These are phyloP conservation scores for Hyposmocoma kahamanoa DNA, from an alignment of 1,140 invertebrate genomes.

Conservation along the genomic window DNA sequence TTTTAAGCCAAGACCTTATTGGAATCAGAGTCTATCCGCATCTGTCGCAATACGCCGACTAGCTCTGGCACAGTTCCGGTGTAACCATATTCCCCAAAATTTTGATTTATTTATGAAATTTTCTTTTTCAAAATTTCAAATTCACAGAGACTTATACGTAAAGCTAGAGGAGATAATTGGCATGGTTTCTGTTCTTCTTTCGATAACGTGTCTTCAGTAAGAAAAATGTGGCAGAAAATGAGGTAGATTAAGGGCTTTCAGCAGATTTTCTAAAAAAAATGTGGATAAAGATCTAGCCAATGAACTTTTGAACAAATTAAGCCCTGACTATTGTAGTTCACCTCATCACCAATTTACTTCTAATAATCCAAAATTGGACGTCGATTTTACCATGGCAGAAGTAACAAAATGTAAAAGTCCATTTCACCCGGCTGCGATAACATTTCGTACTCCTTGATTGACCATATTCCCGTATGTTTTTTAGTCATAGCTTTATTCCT, in stretches of 20 bases:
- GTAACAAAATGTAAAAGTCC: not conserved
- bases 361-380: not conserved
- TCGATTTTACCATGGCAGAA: not conserved
- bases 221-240: slow-evolving; percentile 2
- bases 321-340: not conserved
- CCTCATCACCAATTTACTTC: not conserved
- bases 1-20: not conserved
- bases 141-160: too few species aligned
- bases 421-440: not conserved
- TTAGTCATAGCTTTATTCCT: not conserved
- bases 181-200: not conserved
- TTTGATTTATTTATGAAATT: too few species aligned
- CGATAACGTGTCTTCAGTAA: not conserved
- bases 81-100: too few species aligned
- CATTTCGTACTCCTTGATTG: slow-evolving; percentile 1
- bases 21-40: slow-evolving; percentile 1
- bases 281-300: not conserved
- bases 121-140: too few species aligned
- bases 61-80: not conserved
- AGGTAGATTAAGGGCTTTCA: slow-evolving; percentile 1
- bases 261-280: too few species aligned
- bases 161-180: not conserved
- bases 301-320: not conserved
- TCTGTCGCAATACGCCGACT: not conserved
- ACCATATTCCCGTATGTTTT: not conserved